phyloP scores from a whole-genome alignment of 2,888 invertebrate species.

The Leptinotarsa peninsularis region DNA sequence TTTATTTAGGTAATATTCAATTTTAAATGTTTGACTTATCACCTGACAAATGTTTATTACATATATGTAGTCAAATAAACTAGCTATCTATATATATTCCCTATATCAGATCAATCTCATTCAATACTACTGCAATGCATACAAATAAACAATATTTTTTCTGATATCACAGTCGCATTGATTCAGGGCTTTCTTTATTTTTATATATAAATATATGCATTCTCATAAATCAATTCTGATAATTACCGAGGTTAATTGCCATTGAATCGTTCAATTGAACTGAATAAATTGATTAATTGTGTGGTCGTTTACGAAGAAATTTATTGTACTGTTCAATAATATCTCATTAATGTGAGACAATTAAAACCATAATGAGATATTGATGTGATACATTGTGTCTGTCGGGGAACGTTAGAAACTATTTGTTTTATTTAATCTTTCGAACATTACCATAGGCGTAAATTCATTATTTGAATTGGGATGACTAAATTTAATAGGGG shows the following conservation, averaged over 20 bases:
- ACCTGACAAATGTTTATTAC: too few relatives aligned
- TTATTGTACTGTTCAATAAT: not conserved
- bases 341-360: conserved; percentile 12
- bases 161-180: not conserved
- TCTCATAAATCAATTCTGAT: not conserved
- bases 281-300: conserved; percentile 18
- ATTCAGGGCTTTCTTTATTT: not conserved
- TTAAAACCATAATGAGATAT: conserved; percentile 12
- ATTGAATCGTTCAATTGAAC: conserved; percentile 8
- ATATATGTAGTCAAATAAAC: too few relatives aligned
- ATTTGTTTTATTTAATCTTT: not conserved
- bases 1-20: too few relatives aligned
- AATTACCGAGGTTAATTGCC: conserved; percentile 7
- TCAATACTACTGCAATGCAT: not conserved
- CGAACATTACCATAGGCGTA: not conserved
- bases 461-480: too few relatives aligned
- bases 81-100: too few relatives aligned
- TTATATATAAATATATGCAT: not conserved
- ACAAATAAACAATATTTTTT: not conserved
- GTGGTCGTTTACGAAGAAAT: not conserved
- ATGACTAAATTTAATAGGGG: too few relatives aligned
- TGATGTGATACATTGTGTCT: conserved; percentile 3
- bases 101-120: too few relatives aligned
- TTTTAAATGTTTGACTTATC: too few relatives aligned
- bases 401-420: not conserved